phyloP scores from a whole-genome alignment of 2,113 vertebrate genomes.

The Nanorana parkeri region DNA sequence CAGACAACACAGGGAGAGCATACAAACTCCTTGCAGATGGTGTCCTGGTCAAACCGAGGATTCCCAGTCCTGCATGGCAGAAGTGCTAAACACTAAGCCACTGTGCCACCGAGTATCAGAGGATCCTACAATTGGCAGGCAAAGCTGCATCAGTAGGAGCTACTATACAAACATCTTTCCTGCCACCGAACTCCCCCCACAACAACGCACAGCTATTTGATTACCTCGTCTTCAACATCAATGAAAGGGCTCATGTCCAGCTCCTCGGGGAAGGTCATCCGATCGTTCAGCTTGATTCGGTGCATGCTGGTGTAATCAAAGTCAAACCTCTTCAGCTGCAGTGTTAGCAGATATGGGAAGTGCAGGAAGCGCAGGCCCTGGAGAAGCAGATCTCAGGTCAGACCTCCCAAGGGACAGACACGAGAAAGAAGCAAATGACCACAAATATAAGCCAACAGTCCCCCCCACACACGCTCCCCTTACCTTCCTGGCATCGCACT shows the following conservation, averaged over 20 bases:
- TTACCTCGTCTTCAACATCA: conserved; percentile 97
- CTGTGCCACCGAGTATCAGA: too few relatives aligned
- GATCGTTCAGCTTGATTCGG: conserved; percentile 96
- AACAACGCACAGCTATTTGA: background rate
- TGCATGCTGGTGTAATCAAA: conserved; percentile 99
- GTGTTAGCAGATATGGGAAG: conserved; percentile 93
- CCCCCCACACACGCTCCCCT: background rate
- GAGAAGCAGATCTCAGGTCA: conserved; percentile 26
- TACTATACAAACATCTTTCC: too few relatives aligned
- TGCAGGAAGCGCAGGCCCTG: conserved; percentile 96
- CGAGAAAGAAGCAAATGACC: background rate
- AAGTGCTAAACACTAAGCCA: too few relatives aligned
- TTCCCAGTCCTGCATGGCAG: too few relatives aligned
- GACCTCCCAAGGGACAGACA: background rate
- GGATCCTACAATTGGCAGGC: too few relatives aligned
- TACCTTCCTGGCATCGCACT: conserved; percentile 98
- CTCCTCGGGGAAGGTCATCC: conserved; percentile 98
- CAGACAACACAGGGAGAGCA: too few relatives aligned
- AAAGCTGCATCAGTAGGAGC: too few relatives aligned
- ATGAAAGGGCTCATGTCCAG: conserved; percentile 98
- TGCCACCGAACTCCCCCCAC: too few relatives aligned
- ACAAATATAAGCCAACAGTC: background rate
- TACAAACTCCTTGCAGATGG: too few relatives aligned
- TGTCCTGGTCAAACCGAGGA: too few relatives aligned
- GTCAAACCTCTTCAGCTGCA: conserved; percentile 98